These are phyloP conservation scores for Macrosiphum euphorbiae DNA, from an alignment of 2,888 invertebrate species.

Conservation along the genomic window DNA sequence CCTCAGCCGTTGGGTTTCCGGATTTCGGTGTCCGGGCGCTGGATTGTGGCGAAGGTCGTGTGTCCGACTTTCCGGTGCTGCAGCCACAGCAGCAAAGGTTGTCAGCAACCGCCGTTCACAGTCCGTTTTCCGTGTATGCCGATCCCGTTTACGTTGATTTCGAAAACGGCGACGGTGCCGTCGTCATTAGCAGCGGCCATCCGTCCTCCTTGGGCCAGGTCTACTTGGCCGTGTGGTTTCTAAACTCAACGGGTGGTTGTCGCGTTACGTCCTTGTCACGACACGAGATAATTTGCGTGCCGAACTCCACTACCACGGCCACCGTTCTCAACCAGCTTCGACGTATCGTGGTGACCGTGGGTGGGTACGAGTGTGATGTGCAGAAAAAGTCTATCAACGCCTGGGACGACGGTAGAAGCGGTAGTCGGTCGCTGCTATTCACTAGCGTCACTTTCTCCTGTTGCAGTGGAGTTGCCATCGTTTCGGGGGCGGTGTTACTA, in stretches of 20 bases:
- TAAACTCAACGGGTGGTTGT: background rate
- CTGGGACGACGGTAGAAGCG: background rate
- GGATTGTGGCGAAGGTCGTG: background rate
- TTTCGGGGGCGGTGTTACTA: background rate
- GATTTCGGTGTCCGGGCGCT: background rate
- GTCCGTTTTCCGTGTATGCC: background rate
- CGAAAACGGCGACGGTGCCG: background rate
- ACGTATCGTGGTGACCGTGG: background rate
- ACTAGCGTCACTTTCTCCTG: background rate
- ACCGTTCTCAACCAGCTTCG: too few species aligned
- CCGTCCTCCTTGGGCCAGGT: background rate
- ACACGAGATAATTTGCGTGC: background rate
- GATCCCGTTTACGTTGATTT: slow-evolving; percentile 28
- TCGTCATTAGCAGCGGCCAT: background rate
- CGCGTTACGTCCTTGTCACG: background rate
- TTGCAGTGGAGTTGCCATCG: background rate
- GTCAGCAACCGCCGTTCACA: background rate
- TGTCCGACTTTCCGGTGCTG: background rate
- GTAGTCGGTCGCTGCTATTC: background rate
- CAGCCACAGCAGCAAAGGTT: background rate
- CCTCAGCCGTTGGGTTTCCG: background rate
- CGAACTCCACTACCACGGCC: background rate
- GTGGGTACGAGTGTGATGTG: background rate
- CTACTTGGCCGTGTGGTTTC: background rate
- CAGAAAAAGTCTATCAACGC: background rate